A percentile compares a stretch with the other conserved stretches of the same genome.
Evolutionary conservation across 2,888 invertebrate species (phyloP).

Genomic region (Papilio protenor): DNA sequence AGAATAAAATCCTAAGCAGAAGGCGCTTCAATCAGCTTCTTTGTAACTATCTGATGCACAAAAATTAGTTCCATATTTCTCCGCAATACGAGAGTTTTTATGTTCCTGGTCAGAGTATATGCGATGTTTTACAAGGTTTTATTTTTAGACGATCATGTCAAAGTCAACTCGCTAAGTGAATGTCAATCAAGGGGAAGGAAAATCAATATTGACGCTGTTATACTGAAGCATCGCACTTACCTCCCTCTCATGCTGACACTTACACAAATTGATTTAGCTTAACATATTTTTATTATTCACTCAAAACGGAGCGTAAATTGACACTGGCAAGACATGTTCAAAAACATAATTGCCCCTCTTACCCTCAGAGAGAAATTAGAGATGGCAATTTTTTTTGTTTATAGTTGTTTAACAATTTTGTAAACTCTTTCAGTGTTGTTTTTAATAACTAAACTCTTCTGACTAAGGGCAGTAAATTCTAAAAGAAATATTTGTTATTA

Average conservation of each 20-base stretch:
- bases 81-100: too few species aligned
- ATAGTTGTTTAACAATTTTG: not conserved
- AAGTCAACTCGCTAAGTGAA: constrained; percentile 5
- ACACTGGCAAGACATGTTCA: not conserved
- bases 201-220: constrained; percentile 37
- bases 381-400: not conserved
- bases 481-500: not conserved
- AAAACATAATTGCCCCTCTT: not conserved
- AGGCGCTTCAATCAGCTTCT: too few species aligned
- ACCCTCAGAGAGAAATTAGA: not conserved
- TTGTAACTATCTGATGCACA: too few species aligned
- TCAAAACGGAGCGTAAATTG: not conserved
- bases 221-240: constrained; percentile 23
- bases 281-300: constrained; percentile 12
- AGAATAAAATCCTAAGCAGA: too few species aligned
- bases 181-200: constrained; percentile 25
- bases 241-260: constrained; percentile 8
- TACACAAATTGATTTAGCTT: constrained; percentile 21
- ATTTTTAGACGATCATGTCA: constrained; percentile 3
- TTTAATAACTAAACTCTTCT: not conserved
- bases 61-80: too few species aligned
- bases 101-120: not conserved
- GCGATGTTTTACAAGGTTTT: not conserved
- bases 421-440: not conserved
- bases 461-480: not conserved